Conservation (phyloP, 2,888 invertebrate species). For the Megastigmus dorsalis region DNA sequence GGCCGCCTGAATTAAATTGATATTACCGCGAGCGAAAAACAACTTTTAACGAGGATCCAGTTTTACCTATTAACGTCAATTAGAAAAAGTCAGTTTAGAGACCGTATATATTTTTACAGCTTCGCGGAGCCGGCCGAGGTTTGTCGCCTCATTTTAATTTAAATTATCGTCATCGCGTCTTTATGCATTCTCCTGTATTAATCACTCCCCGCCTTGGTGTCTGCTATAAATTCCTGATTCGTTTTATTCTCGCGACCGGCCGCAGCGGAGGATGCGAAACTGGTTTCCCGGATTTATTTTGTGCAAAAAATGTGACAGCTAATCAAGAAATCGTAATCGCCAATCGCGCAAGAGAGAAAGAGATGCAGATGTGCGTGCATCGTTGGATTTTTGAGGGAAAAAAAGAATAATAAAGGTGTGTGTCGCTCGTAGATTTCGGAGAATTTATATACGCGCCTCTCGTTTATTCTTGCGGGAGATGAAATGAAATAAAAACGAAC, state of each 20-base stretch:
- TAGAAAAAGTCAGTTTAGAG: slow-evolving; percentile 29
- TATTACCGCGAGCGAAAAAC: background rate
- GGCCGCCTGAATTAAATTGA: slow-evolving; percentile 17
- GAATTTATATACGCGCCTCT: slow-evolving; percentile 42
- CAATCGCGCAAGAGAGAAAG: slow-evolving; percentile 35
- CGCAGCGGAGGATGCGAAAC: slow-evolving; percentile 38
- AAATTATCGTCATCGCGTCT: slow-evolving; percentile 51
- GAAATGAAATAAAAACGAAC: slow-evolving; percentile 36
- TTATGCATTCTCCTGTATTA: slow-evolving; percentile 45
- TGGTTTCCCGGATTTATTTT: slow-evolving; percentile 54
- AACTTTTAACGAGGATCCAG: slow-evolving; percentile 1
- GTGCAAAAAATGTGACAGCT: slow-evolving; percentile 54
- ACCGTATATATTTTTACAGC: slow-evolving; percentile 20
- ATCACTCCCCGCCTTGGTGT: slow-evolving; percentile 42
- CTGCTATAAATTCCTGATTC: slow-evolving; percentile 50
- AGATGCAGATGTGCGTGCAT: slow-evolving; percentile 40
- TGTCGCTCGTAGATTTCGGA: slow-evolving; percentile 52
- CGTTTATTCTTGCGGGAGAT: slow-evolving; percentile 39
- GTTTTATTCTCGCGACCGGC: slow-evolving; percentile 44
- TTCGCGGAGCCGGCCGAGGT: background rate
- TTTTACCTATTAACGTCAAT: slow-evolving; percentile 41
- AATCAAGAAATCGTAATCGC: slow-evolving; percentile 54
- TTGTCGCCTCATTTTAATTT: slow-evolving; percentile 50
- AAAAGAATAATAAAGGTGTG: slow-evolving; percentile 32
- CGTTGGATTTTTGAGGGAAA: slow-evolving; percentile 36